Percentiles rank a stretch among this genome's conserved stretches.
Evolutionary conservation across 1,140 invertebrate genomes (phyloP).

Genomic region (Acromyrmex heyeri): DNA sequence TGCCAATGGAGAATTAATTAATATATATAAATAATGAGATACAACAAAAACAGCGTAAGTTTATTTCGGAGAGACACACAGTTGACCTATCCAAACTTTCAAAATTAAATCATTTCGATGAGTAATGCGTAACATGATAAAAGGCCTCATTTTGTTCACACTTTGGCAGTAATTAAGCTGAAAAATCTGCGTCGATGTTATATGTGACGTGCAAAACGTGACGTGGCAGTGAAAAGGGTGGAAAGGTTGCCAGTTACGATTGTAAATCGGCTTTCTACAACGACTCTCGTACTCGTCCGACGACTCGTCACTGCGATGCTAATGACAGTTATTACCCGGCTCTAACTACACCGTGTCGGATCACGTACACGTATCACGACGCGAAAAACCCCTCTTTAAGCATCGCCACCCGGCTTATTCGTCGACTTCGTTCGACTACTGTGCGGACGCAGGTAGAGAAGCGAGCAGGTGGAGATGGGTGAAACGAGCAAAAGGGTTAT

Average conservation of each 20-base stretch:
- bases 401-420: conserved; percentile 14
- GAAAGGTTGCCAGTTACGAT: conserved; percentile 29
- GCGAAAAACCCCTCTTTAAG: conserved; percentile 49
- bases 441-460: conserved; percentile 42
- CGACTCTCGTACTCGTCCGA: conserved; percentile 16
- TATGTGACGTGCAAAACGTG: conserved; percentile 19
- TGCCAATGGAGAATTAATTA: neutral
- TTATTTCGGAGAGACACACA: neutral
- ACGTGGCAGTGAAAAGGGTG: conserved; percentile 6
- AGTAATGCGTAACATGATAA: neutral
- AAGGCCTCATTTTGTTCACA: conserved; percentile 6
- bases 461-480: conserved; percentile 34
- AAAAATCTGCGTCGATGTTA: conserved; percentile 27
- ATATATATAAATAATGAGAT: neutral
- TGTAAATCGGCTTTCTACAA: conserved; percentile 50
- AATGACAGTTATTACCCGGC: conserved; percentile 49
- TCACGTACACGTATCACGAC: conserved; percentile 52
- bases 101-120: neutral
- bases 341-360: conserved; percentile 22
- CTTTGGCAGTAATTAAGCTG: conserved; percentile 17
- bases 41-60: neutral
- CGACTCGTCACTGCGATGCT: conserved; percentile 36
- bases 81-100: neutral
- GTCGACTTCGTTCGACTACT: conserved; percentile 2
- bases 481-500: conserved; percentile 55